Percentiles rank a stretch among this genome's conserved stretches.
Evolutionary conservation across 2,888 invertebrate genomes (phyloP).

Genomic region (Lepidochrysops patricia): DNA sequence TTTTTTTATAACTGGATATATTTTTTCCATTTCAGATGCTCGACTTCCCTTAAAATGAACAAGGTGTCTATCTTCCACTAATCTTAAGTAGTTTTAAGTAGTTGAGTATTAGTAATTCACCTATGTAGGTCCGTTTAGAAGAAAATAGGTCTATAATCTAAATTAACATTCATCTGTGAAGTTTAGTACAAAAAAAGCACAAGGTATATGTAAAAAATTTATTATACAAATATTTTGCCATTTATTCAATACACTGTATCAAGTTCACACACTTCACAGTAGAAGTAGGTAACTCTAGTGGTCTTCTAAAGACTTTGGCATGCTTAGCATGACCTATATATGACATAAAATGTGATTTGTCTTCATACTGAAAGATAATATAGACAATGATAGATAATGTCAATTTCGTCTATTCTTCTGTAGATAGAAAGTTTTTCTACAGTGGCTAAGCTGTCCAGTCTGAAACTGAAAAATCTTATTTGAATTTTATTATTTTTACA

Average conservation of each 20-base stretch:
- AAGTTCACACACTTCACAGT: background rate
- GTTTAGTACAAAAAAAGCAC: conserved; percentile 5
- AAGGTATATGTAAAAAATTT: conserved; percentile 24
- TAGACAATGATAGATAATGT: too few species aligned
- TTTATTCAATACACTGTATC: conserved; percentile 23
- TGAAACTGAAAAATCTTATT: too few species aligned
- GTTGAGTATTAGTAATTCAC: background rate
- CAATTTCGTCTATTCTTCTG: too few species aligned
- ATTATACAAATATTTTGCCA: conserved; percentile 30
- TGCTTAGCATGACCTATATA: too few species aligned
- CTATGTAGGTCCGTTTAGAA: background rate
- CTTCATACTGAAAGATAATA: too few species aligned
- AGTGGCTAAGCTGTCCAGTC: too few species aligned
- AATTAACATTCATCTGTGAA: background rate
- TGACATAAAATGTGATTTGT: too few species aligned
- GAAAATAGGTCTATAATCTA: background rate
- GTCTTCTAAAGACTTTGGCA: too few species aligned
- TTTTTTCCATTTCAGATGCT: conserved; percentile 21
- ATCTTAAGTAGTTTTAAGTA: background rate
- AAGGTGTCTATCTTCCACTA: background rate
- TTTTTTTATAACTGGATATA: background rate
- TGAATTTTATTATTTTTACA: too few species aligned
- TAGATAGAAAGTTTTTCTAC: too few species aligned
- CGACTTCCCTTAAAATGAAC: conserved; percentile 20
- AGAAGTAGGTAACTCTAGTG: background rate